A percentile compares a stretch with the other conserved stretches of the same genome.
Conservation (phyloP, 2,888 invertebrate species). For the Drosophila helvetica region DNA sequence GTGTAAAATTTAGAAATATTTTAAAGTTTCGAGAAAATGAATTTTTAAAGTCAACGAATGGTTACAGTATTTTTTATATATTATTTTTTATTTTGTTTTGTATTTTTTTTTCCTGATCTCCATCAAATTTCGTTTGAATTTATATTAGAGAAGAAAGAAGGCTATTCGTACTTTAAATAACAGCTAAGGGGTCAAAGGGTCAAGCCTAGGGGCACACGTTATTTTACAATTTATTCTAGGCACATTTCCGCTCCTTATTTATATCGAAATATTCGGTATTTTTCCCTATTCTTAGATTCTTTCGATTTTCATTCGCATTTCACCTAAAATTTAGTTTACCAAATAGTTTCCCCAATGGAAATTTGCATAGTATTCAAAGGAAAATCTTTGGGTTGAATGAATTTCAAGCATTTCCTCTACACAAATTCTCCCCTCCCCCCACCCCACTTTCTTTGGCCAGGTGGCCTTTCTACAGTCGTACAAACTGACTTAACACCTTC, state of each 20-base stretch:
- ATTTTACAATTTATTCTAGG: too few relatives aligned
- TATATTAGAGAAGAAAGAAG: too few relatives aligned
- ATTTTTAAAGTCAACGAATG: too few relatives aligned
- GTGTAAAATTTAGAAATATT: neutral
- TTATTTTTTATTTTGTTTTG: too few relatives aligned
- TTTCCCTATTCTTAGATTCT: neutral
- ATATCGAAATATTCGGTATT: neutral
- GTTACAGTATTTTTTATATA: too few relatives aligned
- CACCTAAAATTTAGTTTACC: too few relatives aligned
- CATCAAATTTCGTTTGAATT: too few relatives aligned
- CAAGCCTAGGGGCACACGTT: too few relatives aligned
- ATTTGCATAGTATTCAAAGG: neutral
- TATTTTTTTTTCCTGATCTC: too few relatives aligned
- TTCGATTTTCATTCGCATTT: neutral
- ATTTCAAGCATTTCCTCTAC: slow-evolving; percentile 10
- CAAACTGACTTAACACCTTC: slow-evolving; percentile 54
- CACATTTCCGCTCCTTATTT: neutral
- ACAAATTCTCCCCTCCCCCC: neutral
- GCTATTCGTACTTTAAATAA: too few relatives aligned
- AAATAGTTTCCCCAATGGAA: neutral
- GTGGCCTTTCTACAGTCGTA: slow-evolving; percentile 35
- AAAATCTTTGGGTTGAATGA: neutral
- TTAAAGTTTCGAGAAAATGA: neutral
- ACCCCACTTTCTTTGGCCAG: slow-evolving; percentile 23
- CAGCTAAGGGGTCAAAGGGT: too few relatives aligned